Evolutionary conservation across 2,888 invertebrate species (phyloP).

Genomic region (Ypsolopha scabrella): DNA sequence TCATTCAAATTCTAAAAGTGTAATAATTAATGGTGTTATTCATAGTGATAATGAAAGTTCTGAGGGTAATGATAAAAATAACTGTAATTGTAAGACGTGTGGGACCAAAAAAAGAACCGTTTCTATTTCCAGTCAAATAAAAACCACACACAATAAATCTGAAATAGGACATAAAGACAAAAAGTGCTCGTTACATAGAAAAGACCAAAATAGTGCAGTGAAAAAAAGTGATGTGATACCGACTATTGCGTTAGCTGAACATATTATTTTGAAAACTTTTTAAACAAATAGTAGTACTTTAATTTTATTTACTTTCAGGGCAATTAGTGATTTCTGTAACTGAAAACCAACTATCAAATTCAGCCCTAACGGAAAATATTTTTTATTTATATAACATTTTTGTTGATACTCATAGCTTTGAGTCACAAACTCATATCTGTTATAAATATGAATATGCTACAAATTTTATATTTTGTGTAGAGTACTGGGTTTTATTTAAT

Average conservation of each 20-base stretch:
- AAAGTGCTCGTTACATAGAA: slow-evolving; percentile 45
- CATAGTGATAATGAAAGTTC: slow-evolving; percentile 22
- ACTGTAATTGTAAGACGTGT: slow-evolving; percentile 29
- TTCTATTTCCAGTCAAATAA: slow-evolving; percentile 50
- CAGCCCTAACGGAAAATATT: too few species aligned
- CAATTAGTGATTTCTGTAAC: too few species aligned
- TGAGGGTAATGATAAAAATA: slow-evolving; percentile 18
- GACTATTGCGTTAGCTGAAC: slow-evolving; percentile 42
- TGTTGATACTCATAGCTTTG: too few species aligned
- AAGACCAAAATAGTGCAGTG: slow-evolving; percentile 31
- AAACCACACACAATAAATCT: slow-evolving; percentile 57
- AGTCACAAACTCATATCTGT: too few species aligned
- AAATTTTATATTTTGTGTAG: too few species aligned
- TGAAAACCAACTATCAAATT: too few species aligned
- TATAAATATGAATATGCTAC: too few species aligned
- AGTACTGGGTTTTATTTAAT: too few species aligned
- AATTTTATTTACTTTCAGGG: too few species aligned
- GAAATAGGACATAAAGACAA: slow-evolving; percentile 52
- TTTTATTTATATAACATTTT: too few species aligned
- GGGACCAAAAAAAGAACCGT: slow-evolving; percentile 48
- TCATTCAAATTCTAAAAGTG: slow-evolving; percentile 5
- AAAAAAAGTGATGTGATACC: slow-evolving; percentile 36
- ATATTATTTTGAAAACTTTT: slow-evolving; percentile 54
- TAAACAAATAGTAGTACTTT: slow-evolving; percentile 16
- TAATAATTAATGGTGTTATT: slow-evolving; percentile 4